Evolutionary conservation across 2,888 invertebrate genomes (phyloP).

Genomic region (Keiferia lycopersicella): DNA sequence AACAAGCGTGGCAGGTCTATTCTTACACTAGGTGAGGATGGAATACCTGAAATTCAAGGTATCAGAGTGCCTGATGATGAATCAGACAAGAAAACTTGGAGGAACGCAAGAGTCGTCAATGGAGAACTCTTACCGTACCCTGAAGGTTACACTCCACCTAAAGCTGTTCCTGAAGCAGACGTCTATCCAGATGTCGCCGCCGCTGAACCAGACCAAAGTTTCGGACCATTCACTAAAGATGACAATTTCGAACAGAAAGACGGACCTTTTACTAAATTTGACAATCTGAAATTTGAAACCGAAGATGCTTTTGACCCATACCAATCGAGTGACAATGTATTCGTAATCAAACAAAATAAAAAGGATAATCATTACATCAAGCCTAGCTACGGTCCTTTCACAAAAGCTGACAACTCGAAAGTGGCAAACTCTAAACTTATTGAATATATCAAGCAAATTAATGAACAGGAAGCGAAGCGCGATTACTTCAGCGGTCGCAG

Average conservation of each 20-base stretch:
- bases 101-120: slow-evolving; percentile 93
- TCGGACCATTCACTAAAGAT: slow-evolving; percentile 83
- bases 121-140: slow-evolving; percentile 89
- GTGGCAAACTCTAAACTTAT: slow-evolving; percentile 81
- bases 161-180: slow-evolving; percentile 81
- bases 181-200: slow-evolving; percentile 71
- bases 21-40: slow-evolving; percentile 84
- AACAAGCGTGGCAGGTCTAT: slow-evolving; percentile 84
- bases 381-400: slow-evolving; percentile 82
- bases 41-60: slow-evolving; percentile 90
- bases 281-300: slow-evolving; percentile 74
- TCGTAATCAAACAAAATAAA: slow-evolving; percentile 67
- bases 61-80: slow-evolving; percentile 92
- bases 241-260: slow-evolving; percentile 80
- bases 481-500: slow-evolving; percentile 82
- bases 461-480: slow-evolving; percentile 83
- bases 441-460: slow-evolving; percentile 85
- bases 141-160: slow-evolving; percentile 84
- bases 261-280: slow-evolving; percentile 83
- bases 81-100: slow-evolving; percentile 91
- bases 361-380: slow-evolving; percentile 70
- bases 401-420: slow-evolving; percentile 83
- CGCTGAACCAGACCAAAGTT: slow-evolving; percentile 60
- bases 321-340: slow-evolving; percentile 59
- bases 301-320: slow-evolving; percentile 64